These are phyloP conservation scores for Hippopotamus amphibius DNA, from an alignment of 2,113 vertebrate genomes.

Conservation along the genomic window DNA sequence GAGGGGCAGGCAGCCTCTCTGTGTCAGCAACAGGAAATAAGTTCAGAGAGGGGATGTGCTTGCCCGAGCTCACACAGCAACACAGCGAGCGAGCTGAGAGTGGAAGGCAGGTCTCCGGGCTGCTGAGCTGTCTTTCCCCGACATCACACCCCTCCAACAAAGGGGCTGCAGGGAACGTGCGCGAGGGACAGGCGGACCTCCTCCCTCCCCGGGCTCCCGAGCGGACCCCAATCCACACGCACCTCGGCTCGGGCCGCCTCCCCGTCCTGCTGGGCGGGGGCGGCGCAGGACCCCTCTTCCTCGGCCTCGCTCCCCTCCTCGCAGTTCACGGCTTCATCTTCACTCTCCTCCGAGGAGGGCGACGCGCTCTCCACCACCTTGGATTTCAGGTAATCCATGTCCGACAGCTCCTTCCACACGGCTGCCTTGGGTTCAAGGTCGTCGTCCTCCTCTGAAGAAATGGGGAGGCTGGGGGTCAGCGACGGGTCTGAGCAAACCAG, in stretches of 20 bases:
- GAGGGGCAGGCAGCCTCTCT: background rate
- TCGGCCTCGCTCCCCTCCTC: slow-evolving; percentile 63
- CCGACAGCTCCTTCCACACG: slow-evolving; percentile 88
- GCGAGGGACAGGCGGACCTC: accelerated
- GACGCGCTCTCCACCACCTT: slow-evolving; percentile 89
- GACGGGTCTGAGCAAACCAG: accelerated
- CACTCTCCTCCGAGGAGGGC: slow-evolving; percentile 73
- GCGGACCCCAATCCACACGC: accelerated
- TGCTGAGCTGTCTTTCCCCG: background rate
- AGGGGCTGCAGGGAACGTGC: accelerated
- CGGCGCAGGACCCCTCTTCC: slow-evolving; percentile 61
- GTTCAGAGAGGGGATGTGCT: background rate
- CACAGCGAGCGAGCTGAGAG: accelerated
- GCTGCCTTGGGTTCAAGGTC: slow-evolving; percentile 77
- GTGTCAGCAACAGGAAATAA: too few relatives aligned
- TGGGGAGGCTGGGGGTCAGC: background rate
- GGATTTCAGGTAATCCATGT: slow-evolving; percentile 97
- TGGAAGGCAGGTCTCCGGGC: background rate
- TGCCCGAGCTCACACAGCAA: background rate
- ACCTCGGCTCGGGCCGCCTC: slow-evolving; percentile 63
- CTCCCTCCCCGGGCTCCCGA: accelerated
- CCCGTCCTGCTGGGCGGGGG: background rate
- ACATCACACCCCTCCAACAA: accelerated
- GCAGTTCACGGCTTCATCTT: slow-evolving; percentile 68
- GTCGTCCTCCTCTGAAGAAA: slow-evolving; percentile 67